Conservation (phyloP, 1,140 invertebrate species). For the Brachionus calyciflorus region DNA sequence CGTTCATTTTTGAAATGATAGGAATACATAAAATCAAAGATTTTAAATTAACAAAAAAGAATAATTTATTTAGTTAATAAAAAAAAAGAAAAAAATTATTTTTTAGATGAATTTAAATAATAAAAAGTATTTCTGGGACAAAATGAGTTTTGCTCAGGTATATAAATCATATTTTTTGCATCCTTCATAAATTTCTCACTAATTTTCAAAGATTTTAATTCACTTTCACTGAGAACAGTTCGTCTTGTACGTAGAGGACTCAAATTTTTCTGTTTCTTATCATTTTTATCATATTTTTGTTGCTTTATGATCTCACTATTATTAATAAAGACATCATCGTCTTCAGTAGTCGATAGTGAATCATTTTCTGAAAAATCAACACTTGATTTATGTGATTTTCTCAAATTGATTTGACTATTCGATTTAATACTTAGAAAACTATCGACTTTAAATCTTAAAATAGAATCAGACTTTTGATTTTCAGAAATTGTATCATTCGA, state of each 20-base stretch:
- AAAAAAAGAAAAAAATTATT: neutral
- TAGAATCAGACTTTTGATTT: neutral
- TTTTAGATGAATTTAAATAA: constrained; percentile 19
- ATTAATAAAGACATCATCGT: constrained; percentile 15
- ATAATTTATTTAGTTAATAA: neutral
- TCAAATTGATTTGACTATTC: neutral
- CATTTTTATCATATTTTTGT: no score
- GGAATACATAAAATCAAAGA: neutral
- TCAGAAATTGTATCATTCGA: no score
- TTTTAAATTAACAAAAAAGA: neutral
- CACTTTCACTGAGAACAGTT: neutral
- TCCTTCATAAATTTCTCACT: constrained; percentile 18
- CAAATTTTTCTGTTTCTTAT: neutral
- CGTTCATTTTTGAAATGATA: no score
- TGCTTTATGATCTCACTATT: neutral
- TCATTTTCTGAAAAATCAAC: neutral
- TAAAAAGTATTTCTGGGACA: constrained; percentile 16
- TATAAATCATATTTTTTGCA: constrained; percentile 8
- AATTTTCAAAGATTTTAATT: neutral
- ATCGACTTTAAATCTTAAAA: constrained; percentile 5
- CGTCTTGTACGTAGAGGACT: constrained; percentile 4
- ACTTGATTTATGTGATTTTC: constrained; percentile 6
- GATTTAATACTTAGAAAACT: neutral
- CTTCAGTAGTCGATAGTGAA: neutral
- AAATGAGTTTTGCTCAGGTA: neutral